Evolutionary conservation across 2,888 invertebrate genomes (phyloP), one percentile per base, ranked within the genome.

Genomic region (Timema cristinae): DNA sequence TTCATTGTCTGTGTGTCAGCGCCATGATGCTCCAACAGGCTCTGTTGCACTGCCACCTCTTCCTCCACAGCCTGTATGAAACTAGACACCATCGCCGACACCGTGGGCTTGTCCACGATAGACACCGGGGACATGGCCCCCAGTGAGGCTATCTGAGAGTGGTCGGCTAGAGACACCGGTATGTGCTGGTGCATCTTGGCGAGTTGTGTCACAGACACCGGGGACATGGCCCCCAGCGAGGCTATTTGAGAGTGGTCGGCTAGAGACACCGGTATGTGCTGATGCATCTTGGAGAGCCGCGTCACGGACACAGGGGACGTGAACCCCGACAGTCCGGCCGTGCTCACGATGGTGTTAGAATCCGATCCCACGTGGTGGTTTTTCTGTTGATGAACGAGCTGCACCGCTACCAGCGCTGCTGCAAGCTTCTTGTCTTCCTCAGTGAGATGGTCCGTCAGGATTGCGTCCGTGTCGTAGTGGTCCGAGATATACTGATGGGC

Each of bases 371-470:
- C 75, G 54, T 75, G 73, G 69, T 75, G 86, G 72, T 86, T 86
- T 75, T 87, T 86, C 74, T 87, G 87, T 73, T 87, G 87, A 71
- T 87, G 87, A 71, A 85, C 86, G 15, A 88, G 80, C 77, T 88
- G 88, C 5, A 88, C 88, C 9, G 87, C 87, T 16, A 88, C 88
- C 69, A 88, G 79, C 48, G 88, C 88, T 52, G 87, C 87, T 6
- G 88, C 88, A 73, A 88, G 80, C 79, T 86, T 84, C 69, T 87
- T 81, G 77, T 88, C 88, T 77, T 88, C 88, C 79, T 88, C 86
- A 10, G 85, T 85, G 69, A 86, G 79, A 76, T 84, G 84, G 75
- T 77, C 76, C 47, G 78, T 71, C 69, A 80, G 72, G 52, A 79
- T 72, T 73, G 79, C 78, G 70, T 78, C 77, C 51, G 72, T 71